These are phyloP conservation scores for Drosophila melanosoma DNA, from an alignment of 2,888 invertebrate genomes.

Conservation along the genomic window DNA sequence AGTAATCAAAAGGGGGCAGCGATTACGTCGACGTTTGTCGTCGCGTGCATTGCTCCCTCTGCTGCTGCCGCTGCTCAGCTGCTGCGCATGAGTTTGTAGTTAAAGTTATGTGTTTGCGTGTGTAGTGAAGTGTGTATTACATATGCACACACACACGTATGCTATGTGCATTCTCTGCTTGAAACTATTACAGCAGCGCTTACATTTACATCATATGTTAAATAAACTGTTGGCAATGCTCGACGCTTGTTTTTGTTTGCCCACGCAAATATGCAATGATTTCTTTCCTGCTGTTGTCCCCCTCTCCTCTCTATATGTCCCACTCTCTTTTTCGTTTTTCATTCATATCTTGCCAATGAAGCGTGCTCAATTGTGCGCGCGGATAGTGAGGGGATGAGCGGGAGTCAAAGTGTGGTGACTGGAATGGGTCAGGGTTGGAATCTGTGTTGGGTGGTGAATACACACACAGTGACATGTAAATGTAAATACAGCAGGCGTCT, in stretches of 20 bases:
- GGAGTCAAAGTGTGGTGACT: constrained; percentile 11
- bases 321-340: constrained; percentile 48
- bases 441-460: constrained; percentile 55
- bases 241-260: constrained; percentile 73
- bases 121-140: constrained; percentile 21
- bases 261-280: constrained; percentile 79
- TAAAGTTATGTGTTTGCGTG: constrained; percentile 34
- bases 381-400: not conserved
- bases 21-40: constrained; percentile 66
- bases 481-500: constrained; percentile 41
- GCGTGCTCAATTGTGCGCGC: constrained; percentile 65
- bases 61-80: constrained; percentile 46
- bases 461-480: constrained; percentile 6
- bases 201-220: constrained; percentile 78
- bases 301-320: constrained; percentile 5
- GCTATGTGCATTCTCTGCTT: constrained; percentile 14
- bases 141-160: constrained; percentile 8
- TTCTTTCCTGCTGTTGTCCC: constrained; percentile 42
- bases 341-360: constrained; percentile 74
- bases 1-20: constrained; percentile 75
- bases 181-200: constrained; percentile 75
- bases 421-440: constrained; percentile 32
- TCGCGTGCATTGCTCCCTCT: constrained; percentile 76
- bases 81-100: constrained; percentile 71
- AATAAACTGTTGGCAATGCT: constrained; percentile 61